phyloP scores from a whole-genome alignment of 2,113 vertebrate genomes.

The Melanerpes formicivorus region DNA sequence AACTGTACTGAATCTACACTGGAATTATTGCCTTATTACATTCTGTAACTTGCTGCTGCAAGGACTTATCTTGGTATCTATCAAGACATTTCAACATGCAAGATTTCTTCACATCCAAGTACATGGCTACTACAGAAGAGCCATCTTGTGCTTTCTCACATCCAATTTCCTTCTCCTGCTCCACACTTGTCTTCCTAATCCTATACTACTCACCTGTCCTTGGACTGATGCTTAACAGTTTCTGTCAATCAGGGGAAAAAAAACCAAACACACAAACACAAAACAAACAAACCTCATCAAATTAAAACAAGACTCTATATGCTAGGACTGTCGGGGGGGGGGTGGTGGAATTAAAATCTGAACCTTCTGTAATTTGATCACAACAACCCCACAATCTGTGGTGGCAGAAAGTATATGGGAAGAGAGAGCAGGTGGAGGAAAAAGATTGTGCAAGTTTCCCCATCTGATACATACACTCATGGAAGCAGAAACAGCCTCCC shows the following conservation, averaged over 20 bases:
- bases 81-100: background rate
- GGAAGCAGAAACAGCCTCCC: background rate
- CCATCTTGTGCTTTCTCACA: background rate
- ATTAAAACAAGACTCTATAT: background rate
- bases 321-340: background rate
- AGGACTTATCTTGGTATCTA: background rate
- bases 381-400: background rate
- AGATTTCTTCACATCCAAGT: background rate
- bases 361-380: background rate
- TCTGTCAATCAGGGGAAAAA: background rate
- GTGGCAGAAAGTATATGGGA: background rate
- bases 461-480: background rate
- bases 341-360: background rate
- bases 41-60: background rate
- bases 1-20: background rate
- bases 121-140: background rate
- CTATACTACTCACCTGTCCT: background rate
- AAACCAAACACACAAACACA: background rate
- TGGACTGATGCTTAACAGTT: background rate
- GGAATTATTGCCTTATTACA: background rate
- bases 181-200: fast-evolving
- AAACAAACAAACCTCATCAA: background rate
- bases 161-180: background rate
- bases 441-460: background rate
- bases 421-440: background rate